Evolutionary conservation across 2,888 invertebrate genomes (phyloP).

Genomic region (Spisula subtruncata): DNA sequence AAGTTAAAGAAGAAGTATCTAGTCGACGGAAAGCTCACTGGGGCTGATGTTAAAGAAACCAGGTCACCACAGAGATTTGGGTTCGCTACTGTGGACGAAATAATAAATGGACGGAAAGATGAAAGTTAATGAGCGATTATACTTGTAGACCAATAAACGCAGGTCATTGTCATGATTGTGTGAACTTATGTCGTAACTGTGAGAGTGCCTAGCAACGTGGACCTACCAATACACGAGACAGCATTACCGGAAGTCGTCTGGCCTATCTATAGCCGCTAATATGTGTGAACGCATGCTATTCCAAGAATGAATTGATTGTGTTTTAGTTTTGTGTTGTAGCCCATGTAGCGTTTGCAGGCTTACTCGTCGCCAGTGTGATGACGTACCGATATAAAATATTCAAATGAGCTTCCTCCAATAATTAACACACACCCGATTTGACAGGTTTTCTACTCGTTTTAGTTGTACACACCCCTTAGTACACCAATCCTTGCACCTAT

Average conservation of each 20-base stretch:
- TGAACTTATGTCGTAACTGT: background rate
- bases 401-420: background rate
- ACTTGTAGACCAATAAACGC: background rate
- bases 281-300: conserved; percentile 4
- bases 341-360: background rate
- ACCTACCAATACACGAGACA: background rate
- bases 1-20: conserved; percentile 80
- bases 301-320: background rate
- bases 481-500: too few species aligned
- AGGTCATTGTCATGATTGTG: background rate
- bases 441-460: background rate
- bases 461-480: background rate
- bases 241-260: background rate
- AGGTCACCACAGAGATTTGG: conserved; percentile 80
- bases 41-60: conserved; percentile 77
- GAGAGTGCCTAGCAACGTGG: background rate
- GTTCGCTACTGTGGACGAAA: conserved; percentile 73
- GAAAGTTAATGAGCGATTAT: conserved; percentile 26
- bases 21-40: conserved; percentile 77
- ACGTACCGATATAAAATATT: too few species aligned
- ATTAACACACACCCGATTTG: background rate
- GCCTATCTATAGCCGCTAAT: background rate
- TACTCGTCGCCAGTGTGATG: background rate
- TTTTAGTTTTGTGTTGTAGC: background rate
- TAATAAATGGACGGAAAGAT: conserved; percentile 68